These are phyloP conservation scores for Sus scrofa DNA, from an alignment of 2,113 vertebrate species.

Conservation along the genomic window DNA sequence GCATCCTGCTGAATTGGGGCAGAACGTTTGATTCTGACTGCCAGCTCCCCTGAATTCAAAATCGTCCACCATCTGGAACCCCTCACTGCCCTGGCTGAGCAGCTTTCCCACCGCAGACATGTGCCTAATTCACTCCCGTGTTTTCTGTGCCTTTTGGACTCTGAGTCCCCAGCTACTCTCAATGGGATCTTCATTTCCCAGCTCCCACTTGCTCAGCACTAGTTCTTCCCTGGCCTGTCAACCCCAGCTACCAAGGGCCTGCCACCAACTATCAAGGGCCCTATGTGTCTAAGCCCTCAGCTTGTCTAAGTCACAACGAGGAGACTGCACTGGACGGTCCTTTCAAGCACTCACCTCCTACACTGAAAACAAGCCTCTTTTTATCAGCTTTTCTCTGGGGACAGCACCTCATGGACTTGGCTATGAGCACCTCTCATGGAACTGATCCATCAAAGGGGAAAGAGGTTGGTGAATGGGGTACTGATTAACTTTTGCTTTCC, in stretches of 20 bases:
- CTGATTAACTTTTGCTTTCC: background rate
- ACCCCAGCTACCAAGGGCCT: background rate
- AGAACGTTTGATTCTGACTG: background rate
- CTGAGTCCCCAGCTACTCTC: background rate
- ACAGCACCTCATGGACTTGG: background rate
- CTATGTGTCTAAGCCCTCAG: background rate
- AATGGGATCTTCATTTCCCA: background rate
- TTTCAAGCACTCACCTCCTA: background rate
- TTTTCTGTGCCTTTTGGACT: background rate
- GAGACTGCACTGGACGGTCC: background rate
- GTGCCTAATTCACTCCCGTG: background rate
- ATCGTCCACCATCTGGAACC: background rate
- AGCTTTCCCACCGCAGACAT: background rate
- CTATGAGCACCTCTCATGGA: background rate
- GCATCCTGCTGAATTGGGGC: background rate
- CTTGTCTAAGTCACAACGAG: background rate
- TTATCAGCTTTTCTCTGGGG: background rate
- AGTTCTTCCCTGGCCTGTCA: background rate
- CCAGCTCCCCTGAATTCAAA: background rate
- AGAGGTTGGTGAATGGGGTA: background rate
- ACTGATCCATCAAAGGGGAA: background rate
- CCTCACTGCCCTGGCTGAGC: background rate
- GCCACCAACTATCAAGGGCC: background rate
- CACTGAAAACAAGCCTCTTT: background rate
- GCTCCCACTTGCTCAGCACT: background rate